Evolutionary conservation across 2,113 vertebrate genomes (phyloP), one percentile per base, ranked within the genome.

Genomic region (Scolopax mira): DNA sequence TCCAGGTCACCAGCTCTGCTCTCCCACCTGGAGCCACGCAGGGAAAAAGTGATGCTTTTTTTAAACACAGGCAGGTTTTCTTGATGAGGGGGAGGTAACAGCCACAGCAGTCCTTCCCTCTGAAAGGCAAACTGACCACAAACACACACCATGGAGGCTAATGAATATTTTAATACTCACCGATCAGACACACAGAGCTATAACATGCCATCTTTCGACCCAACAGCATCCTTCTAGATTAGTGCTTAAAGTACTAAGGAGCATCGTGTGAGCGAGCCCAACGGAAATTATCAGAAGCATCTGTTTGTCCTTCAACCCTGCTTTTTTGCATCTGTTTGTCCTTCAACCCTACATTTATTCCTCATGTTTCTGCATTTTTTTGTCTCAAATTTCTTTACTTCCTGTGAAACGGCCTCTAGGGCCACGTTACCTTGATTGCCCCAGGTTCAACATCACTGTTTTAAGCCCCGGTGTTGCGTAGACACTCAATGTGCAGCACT

Each of bases 401-500:
- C 2, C 0, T 44, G 31, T 1, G 9, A 80, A 31, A 44, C 51
- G 74, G 77, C 25, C n/a, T 62, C 62, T 83, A 37, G 4, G 10
- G 42, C 39, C n/a, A 8, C 1, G 1, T 58, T 79, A 64, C 62
- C 31, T 74, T 49, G 19, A 15, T 13, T 57, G 18, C 18, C 11
- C 37, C 0, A 4, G 22, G 52, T 49, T 62, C 33, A 25, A 7
- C 2, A 15, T 24, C n/a, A 35, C 58, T 18, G 8, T 41, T 39
- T 35, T 11, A 81, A 88, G 31, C 30, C 69, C 16, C 30, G 27
- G 28, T 11, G 37, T 48, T 58, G 61, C 1, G 3, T 3, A 75
- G 49, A 46, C 9, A 11, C 37, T 33, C 54, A 9, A 3, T 4
- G n/a, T 0, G 0, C 13, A 11, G 19, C 4, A 0, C 9, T 21